A percentile compares a stretch with the other conserved stretches of the same genome.
Conservation (phyloP, 2,113 vertebrate genomes). For the Tychaedon coryphoeus region DNA sequence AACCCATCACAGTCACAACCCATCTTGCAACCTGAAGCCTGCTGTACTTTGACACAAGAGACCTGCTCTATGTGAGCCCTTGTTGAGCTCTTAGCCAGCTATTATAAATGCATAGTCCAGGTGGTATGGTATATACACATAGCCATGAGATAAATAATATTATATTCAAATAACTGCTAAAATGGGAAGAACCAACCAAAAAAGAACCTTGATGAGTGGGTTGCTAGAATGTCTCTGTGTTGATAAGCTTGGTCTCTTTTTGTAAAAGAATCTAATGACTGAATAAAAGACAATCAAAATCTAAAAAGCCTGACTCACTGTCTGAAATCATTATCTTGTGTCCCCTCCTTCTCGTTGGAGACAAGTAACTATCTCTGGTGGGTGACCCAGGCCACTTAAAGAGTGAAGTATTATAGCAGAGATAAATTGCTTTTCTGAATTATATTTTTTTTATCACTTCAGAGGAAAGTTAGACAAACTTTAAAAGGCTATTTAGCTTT, state of each 20-base stretch:
- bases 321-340: neutral
- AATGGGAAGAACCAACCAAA: neutral
- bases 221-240: neutral
- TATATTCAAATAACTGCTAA: neutral
- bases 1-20: neutral
- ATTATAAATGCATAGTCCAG: neutral
- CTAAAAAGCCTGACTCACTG: neutral
- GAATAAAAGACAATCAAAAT: neutral
- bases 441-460: neutral
- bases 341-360: neutral
- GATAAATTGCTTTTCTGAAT: neutral
- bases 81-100: neutral
- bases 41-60: neutral
- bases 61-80: rapidly evolving
- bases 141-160: neutral
- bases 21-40: neutral
- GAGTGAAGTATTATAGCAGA: neutral
- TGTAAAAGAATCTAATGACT: neutral
- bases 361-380: neutral
- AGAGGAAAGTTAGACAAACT: neutral
- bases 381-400: neutral
- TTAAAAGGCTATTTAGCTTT: neutral
- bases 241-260: neutral
- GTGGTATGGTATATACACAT: neutral
- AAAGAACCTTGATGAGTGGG: neutral